phyloP scores from a whole-genome alignment of 2,113 vertebrate species.

The Solea senegalensis region DNA sequence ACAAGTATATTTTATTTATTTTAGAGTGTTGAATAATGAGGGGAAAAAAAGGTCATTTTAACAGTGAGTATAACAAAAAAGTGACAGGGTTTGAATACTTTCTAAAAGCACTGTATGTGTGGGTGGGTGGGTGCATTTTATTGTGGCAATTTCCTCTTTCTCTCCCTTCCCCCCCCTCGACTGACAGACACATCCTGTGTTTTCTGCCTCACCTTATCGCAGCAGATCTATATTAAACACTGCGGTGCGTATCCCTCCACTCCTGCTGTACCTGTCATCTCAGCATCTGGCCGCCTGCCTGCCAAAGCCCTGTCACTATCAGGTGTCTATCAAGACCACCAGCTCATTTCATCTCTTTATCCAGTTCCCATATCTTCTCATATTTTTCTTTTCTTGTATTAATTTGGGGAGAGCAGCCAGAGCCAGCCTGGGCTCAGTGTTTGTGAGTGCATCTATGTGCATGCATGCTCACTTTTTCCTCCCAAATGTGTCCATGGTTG shows the following conservation, averaged over 20 bases:
- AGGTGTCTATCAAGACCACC: slow-evolving; percentile 51
- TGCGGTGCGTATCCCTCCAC: slow-evolving; percentile 48
- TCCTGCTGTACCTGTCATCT: slow-evolving; percentile 63
- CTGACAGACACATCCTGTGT: slow-evolving; percentile 76
- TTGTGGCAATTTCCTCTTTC: slow-evolving; percentile 79
- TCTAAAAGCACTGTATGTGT: slow-evolving; percentile 2
- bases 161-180: slow-evolving; percentile 45
- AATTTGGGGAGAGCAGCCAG: slow-evolving; percentile 2
- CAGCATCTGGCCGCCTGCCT: slow-evolving; percentile 57
- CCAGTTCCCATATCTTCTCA: slow-evolving; percentile 38
- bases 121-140: slow-evolving; percentile 41
- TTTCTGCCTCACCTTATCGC: slow-evolving; percentile 68
- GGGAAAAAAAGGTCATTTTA: no score
- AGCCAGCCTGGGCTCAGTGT: not conserved
- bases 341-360: slow-evolving; percentile 62
- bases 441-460: not conserved
- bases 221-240: slow-evolving; percentile 83
- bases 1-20: no score
- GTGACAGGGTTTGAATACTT: not conserved
- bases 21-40: no score
- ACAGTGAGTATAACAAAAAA: not conserved
- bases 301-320: slow-evolving; percentile 54
- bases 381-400: slow-evolving; percentile 36
- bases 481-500: not conserved
- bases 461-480: not conserved